Evolutionary conservation across 1,140 invertebrate species (phyloP).

Genomic region (Orussus abietinus): DNA sequence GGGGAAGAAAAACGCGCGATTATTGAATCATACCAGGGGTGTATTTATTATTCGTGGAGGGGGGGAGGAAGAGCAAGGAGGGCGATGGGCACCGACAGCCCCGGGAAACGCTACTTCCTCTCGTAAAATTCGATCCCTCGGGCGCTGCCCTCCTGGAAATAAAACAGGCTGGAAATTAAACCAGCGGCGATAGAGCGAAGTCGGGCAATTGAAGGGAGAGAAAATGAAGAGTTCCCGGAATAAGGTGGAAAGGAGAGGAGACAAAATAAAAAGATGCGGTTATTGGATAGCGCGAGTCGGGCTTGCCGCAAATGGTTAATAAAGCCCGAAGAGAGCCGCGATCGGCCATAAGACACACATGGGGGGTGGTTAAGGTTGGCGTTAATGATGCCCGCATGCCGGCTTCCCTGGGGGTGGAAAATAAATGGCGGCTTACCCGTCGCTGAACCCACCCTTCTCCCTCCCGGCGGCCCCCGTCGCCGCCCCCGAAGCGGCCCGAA

Average conservation of each 20-base stretch:
- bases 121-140: no score
- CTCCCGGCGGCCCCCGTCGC: not conserved
- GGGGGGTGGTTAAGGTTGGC: conserved; percentile 35
- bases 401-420: conserved; percentile 23
- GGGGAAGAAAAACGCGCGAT: no score
- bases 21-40: no score
- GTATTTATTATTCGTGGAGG: no score
- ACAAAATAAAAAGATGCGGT: conserved; percentile 6
- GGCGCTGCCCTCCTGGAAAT: no score
- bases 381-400: conserved; percentile 47
- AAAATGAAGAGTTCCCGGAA: not conserved
- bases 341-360: conserved; percentile 33
- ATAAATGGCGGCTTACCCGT: conserved; percentile 31
- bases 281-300: conserved; percentile 21
- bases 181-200: no score
- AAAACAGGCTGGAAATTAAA: no score
- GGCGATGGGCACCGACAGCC: no score
- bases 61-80: no score
- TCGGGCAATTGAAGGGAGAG: no score
- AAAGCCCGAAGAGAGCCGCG: conserved; percentile 31
- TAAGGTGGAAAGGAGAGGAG: not conserved
- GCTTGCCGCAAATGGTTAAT: conserved; percentile 39
- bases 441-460: not conserved
- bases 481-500: not conserved
- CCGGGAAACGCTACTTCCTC: no score